Evolutionary conservation across 2,797 vertebrate species (phyloP), one percentile per base, ranked within the genome.

Genomic region (Danio aesculapii): DNA sequence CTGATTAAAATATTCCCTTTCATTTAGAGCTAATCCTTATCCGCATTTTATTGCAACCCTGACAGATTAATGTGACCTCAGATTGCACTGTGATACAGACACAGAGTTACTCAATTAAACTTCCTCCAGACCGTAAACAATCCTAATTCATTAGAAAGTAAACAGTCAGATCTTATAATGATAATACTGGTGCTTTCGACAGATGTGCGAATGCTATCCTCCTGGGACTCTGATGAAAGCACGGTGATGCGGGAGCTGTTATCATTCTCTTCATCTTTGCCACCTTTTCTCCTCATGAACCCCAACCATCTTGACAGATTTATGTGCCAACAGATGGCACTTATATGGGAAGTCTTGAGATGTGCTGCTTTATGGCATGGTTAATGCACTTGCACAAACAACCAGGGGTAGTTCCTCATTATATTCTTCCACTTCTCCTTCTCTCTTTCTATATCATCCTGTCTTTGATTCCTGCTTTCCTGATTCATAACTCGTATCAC

Each of bases 321-420:
- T 97, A 97, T 95, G 94, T 90, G 94, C 94, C 94, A 95, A 95
- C 96, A 97, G 97, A 97, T 97, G 97, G 96, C 95, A 95, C 94
- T 97, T 97, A 95, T 92, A 92, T 95, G 95, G 94, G 95, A 95
- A 96, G 95, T 95, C 94, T 96, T 96, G 96, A 97, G 96, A 98
- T 97, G 95, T 96, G 95, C 95, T 95, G 95, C 95, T 96, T 97
- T 97, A 95, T 94, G 94, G 95, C 95, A 96, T 95, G 96, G 96
- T 98, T 98, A 98, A 98, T 96, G 96, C 96, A 97, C 95, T 97
- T 94, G 92, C 96, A 96, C 95, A 97, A 97, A 98, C 96, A 95
- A 95, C 94, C 94, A 88, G 62, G 74, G 57, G 84, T 87, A 50
- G 55, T 81, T 59, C 63, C 64, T 68, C 73, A 53, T 88, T 72